Conservation (phyloP, 1,140 invertebrate species). For the Conus ventricosus region DNA sequence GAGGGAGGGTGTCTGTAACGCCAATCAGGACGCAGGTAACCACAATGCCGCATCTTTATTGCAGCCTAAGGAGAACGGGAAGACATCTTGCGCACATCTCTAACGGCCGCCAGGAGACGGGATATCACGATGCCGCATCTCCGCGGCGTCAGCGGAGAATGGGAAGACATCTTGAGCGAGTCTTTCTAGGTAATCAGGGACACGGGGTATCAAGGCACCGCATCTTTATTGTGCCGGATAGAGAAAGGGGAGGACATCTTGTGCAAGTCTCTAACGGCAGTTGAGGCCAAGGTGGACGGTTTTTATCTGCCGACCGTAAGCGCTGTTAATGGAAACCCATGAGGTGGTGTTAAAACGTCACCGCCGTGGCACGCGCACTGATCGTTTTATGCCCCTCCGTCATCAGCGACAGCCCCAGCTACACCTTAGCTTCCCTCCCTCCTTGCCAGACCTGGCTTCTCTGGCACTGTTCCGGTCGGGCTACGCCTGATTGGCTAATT, state of each 20-base stretch:
- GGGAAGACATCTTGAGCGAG: neutral
- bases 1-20: no score
- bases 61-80: no score
- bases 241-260: neutral
- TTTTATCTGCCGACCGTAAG: neutral
- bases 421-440: no score
- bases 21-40: no score
- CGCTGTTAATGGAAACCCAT: neutral
- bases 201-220: no score
- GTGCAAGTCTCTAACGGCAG: neutral
- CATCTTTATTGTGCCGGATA: no score
- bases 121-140: no score
- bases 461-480: neutral
- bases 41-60: no score
- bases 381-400: neutral
- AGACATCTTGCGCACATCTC: no score
- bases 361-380: neutral
- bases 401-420: neutral
- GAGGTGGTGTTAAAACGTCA: neutral
- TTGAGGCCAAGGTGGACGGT: neutral
- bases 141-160: neutral
- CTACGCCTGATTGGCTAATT: slow-evolving; percentile 22
- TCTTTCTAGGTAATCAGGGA: no score
- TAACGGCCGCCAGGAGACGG: no score
- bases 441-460: neutral